phyloP scores from a whole-genome alignment of 1,140 invertebrate genomes.

The Reticulitermes speratus region DNA sequence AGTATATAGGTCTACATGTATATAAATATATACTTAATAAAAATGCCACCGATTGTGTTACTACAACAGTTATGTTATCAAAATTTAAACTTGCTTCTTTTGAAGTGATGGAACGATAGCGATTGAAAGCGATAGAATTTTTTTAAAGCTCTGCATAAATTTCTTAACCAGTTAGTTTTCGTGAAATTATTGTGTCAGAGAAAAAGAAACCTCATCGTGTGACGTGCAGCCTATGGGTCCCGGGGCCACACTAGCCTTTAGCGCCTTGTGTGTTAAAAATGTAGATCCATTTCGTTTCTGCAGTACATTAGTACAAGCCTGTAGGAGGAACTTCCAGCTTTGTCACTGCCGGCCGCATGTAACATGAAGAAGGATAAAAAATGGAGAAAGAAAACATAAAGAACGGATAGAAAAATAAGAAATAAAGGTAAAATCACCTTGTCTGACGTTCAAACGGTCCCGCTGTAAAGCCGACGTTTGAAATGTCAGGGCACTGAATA shows the following conservation, averaged over 20 bases:
- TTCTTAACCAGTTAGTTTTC: too few species aligned
- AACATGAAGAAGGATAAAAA: background rate
- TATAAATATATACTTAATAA: too few species aligned
- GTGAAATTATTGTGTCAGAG: too few species aligned
- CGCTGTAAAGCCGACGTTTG: slow-evolving; percentile 6
- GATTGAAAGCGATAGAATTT: too few species aligned
- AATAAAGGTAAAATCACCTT: slow-evolving; percentile 19
- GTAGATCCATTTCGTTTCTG: background rate
- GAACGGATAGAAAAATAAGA: slow-evolving; percentile 17
- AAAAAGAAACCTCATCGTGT: too few species aligned
- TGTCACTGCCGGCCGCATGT: background rate
- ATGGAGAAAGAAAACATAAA: slow-evolving; percentile 17
- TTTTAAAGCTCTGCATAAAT: too few species aligned
- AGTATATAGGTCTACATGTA: too few species aligned
- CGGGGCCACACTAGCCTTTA: background rate
- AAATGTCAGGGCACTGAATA: slow-evolving; percentile 6
- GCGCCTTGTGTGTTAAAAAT: background rate
- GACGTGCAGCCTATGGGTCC: too few species aligned
- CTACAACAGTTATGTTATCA: too few species aligned
- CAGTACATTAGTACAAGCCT: background rate
- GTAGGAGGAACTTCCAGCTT: background rate
- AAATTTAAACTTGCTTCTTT: too few species aligned
- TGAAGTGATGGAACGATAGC: too few species aligned
- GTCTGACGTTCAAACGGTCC: slow-evolving; percentile 9
- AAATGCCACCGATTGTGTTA: too few species aligned